Evolutionary conservation across 2,888 invertebrate species (phyloP).

Genomic region (Apamea crenata): DNA sequence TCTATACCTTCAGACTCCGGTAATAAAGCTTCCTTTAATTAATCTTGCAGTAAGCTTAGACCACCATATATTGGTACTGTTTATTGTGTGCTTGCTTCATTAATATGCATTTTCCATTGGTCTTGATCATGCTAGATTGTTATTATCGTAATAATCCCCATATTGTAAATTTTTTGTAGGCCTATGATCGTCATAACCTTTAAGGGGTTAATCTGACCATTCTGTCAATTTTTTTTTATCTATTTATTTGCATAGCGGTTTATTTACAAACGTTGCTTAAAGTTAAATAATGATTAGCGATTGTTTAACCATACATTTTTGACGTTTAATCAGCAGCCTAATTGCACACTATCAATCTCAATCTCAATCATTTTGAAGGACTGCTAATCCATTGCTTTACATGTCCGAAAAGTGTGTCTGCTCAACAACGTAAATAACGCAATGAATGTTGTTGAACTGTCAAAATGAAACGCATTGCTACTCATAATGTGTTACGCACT

Average conservation of each 20-base stretch:
- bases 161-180: neutral
- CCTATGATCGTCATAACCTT: neutral
- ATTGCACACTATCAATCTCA: too few relatives aligned
- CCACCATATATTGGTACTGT: neutral
- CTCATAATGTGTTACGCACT: too few relatives aligned
- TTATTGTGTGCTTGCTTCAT: neutral
- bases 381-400: too few relatives aligned
- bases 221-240: neutral
- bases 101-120: neutral
- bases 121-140: neutral
- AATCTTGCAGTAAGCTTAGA: conserved; percentile 10
- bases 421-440: too few relatives aligned
- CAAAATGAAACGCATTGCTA: too few relatives aligned
- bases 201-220: neutral
- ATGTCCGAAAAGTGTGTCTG: too few relatives aligned
- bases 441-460: too few relatives aligned
- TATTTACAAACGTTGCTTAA: neutral
- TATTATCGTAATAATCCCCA: neutral
- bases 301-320: too few relatives aligned
- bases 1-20: conserved; percentile 2
- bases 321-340: too few relatives aligned
- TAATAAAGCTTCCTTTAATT: conserved; percentile 25
- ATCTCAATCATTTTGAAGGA: too few relatives aligned
- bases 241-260: neutral
- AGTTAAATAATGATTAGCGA: too few relatives aligned